phyloP scores from a whole-genome alignment of 2,113 vertebrate genomes.

The Neogobius melanostomus region DNA sequence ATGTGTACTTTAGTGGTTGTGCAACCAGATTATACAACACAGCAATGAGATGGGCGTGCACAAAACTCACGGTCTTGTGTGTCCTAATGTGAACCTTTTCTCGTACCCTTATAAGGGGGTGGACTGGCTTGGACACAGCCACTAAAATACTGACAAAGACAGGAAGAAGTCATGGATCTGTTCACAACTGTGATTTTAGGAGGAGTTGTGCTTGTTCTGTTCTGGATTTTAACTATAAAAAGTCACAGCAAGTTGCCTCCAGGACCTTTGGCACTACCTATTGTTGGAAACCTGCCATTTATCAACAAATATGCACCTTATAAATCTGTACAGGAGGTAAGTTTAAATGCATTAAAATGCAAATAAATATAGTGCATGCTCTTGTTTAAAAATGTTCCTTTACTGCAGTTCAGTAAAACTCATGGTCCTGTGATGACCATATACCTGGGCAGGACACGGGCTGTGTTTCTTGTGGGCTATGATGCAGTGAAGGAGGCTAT shows the following conservation, averaged over 20 bases:
- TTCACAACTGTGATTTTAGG: constrained; percentile 38
- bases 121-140: too few relatives aligned
- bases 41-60: constrained; percentile 3
- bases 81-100: not conserved
- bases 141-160: too few relatives aligned
- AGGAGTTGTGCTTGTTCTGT: constrained; percentile 44
- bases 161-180: constrained; percentile 50
- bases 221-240: constrained; percentile 45
- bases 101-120: not conserved
- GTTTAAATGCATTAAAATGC: not conserved
- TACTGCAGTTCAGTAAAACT: constrained; percentile 61
- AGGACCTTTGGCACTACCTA: constrained; percentile 64
- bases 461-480: constrained; percentile 70
- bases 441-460: constrained; percentile 67
- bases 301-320: constrained; percentile 60
- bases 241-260: constrained; percentile 55
- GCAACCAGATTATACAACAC: not conserved
- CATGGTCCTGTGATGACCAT: constrained; percentile 70
- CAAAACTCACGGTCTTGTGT: constrained; percentile 10
- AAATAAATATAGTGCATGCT: not conserved
- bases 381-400: not conserved
- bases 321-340: constrained; percentile 66
- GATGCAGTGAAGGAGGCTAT: constrained; percentile 74
- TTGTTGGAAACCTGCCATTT: constrained; percentile 67
- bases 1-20: too few relatives aligned